A percentile compares a stretch with the other conserved stretches of the same genome.
phyloP scores from a whole-genome alignment of 2,888 invertebrate genomes.

The Leptopilina myrica region DNA sequence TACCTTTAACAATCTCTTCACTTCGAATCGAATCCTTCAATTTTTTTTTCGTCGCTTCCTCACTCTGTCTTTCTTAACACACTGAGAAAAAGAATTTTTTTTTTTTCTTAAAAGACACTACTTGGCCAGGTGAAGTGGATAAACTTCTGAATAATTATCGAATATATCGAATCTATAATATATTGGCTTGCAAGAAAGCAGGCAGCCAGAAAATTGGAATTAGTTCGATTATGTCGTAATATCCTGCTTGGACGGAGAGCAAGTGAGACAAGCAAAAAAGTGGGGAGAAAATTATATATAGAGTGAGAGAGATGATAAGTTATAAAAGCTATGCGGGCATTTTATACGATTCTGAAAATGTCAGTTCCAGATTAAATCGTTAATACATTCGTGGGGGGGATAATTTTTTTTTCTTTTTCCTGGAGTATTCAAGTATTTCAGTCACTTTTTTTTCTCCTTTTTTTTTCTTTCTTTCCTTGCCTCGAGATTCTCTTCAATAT shows the following conservation, averaged over 20 bases:
- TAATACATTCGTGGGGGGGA: background rate
- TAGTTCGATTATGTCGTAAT: constrained; percentile 52
- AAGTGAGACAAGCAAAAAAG: constrained; percentile 26
- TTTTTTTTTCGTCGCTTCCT: background rate
- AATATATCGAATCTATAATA: constrained; percentile 47
- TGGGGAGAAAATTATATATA: background rate
- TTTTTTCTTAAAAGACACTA: background rate
- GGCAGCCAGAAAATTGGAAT: constrained; percentile 55
- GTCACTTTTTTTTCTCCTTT: background rate
- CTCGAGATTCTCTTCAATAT: background rate
- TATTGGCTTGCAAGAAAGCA: constrained; percentile 45
- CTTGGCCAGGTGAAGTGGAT: constrained; percentile 35
- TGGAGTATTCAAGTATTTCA: background rate
- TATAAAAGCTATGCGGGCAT: background rate
- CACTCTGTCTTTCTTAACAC: constrained; percentile 10
- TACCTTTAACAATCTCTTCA: constrained; percentile 1
- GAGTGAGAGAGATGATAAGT: background rate
- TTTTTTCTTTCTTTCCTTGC: background rate
- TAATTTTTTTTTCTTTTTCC: too few species aligned
- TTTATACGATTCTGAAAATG: constrained; percentile 1
- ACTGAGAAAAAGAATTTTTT: background rate
- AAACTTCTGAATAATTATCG: constrained; percentile 52
- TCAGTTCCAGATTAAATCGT: constrained; percentile 12
- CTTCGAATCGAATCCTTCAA: background rate
- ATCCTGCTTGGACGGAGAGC: constrained; percentile 40